Evolutionary conservation across 2,113 vertebrate genomes (phyloP).

Genomic region (Thinocorus orbignyianus): DNA sequence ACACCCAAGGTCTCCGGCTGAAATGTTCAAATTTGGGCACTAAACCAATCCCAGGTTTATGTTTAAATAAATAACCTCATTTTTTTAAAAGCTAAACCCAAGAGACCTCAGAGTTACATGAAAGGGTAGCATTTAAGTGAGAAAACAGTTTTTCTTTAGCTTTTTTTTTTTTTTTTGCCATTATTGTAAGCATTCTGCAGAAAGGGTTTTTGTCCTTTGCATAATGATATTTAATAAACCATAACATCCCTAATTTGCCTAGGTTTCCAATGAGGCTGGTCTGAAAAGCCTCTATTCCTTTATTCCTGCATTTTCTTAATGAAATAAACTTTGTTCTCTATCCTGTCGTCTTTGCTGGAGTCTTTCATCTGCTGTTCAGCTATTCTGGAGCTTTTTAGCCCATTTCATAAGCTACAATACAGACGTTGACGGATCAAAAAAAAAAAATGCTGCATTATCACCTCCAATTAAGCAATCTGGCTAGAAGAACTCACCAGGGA

Average conservation of each 20-base stretch:
- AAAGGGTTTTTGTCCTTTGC: neutral
- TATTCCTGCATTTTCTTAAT: neutral
- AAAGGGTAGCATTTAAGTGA: neutral
- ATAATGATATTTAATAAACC: constrained; percentile 25
- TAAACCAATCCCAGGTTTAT: neutral
- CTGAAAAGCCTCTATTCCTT: neutral
- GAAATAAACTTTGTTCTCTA: neutral
- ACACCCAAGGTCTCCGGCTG: neutral
- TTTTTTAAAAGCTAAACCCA: neutral
- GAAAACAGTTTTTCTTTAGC: neutral
- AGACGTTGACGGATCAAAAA: neutral
- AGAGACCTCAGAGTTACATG: neutral
- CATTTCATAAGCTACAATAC: neutral
- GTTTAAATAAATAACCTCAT: neutral
- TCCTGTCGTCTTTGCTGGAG: neutral
- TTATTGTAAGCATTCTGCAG: neutral
- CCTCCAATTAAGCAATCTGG: constrained; percentile 7
- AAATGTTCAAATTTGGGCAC: neutral
- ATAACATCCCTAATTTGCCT: constrained; percentile 23
- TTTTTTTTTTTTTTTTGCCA: neutral
- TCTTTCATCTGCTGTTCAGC: neutral
- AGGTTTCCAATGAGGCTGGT: neutral
- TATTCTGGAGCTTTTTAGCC: neutral
- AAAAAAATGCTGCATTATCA: neutral
- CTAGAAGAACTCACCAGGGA: neutral